Evolutionary conservation across 2,797 vertebrate genomes (phyloP), one percentile per base, ranked within the genome.

Genomic region (Lophius americanus): DNA sequence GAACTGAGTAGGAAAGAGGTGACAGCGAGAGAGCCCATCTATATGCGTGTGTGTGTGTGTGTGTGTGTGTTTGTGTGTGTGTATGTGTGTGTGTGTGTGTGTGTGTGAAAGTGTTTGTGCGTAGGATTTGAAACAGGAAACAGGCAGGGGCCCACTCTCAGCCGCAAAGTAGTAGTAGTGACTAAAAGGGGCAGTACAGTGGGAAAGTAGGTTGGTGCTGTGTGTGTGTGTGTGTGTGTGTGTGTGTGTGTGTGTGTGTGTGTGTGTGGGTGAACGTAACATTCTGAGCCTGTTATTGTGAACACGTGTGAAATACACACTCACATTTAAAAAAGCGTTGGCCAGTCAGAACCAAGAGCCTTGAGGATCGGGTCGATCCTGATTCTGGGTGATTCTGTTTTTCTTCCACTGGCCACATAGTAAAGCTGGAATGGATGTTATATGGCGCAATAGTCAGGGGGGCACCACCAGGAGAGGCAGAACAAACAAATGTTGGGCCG

Each of bases 101-200:
- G 43, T 42, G 43, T 43, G 39, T 38, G 36, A 23, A 23, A 23
- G 23, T 70, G 59, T 51, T 55, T 66, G 50, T 47, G 48, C 41
- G 37, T 57, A 95, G 94, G 76, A 93, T 95, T 50, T 32, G 79
- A 70, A 89, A 92, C 14, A 96, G 95, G 85, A 97, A 92, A 84
- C 91, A 92, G 54, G 65, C 11, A 50, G 73, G 93, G 92, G 43
- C 94, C 93, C 53, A 83, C 77, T 4, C 70, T 94, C 71, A 85
- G 79, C 43, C 95, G 91, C 64, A 95, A 93, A 50, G 82, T 93
- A 41, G 91, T 95, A 73, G 95, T 93, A 69, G 88, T 95, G 47
- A 88, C 73, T 14, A 92, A 94, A 94, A 94, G 42, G 67, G 60
- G 68, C 36, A 4, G 43, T 52, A 49, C 12, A 38, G 7, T 43